Percentiles rank a stretch among this genome's conserved stretches.
phyloP scores from a whole-genome alignment of 2,797 vertebrate genomes.

The Uromys caudimaculatus region DNA sequence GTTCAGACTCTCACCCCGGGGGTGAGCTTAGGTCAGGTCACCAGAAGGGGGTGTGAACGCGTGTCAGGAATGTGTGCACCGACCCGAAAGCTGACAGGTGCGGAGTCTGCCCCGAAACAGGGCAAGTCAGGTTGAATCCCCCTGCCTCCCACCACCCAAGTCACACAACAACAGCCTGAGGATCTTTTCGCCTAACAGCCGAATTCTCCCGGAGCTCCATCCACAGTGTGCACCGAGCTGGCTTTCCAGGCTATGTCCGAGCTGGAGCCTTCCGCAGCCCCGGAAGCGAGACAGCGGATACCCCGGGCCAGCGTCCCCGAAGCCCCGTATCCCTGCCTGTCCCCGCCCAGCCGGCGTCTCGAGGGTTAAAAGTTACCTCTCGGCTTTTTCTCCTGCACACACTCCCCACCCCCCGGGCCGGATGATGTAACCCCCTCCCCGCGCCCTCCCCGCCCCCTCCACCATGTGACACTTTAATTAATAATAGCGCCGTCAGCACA shows the following conservation, averaged over 20 bases:
- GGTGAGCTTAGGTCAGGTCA: neutral
- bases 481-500: constrained; percentile 91
- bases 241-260: neutral
- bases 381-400: constrained; percentile 86
- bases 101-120: neutral
- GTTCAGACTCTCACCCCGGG: neutral
- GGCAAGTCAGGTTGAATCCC: neutral
- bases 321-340: neutral
- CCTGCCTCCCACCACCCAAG: neutral
- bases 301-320: neutral
- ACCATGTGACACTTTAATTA: constrained; percentile 96
- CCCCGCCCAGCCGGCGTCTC: constrained; percentile 79
- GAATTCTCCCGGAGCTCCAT: constrained; percentile 38
- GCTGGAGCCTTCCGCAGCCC: neutral
- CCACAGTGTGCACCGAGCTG: neutral
- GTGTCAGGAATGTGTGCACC: neutral
- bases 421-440: constrained; percentile 94
- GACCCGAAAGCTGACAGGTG: constrained; percentile 59
- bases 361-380: constrained; percentile 92
- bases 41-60: neutral
- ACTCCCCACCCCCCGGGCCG: constrained; percentile 87
- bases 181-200: constrained; percentile 53
- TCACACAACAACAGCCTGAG: constrained; percentile 70
- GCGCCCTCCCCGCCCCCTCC: constrained; percentile 88
- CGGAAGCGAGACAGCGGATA: neutral